Base-by-base conservation (phyloP, 1,140 invertebrate genomes). In the Rhyacophila brunnea region DNA sequence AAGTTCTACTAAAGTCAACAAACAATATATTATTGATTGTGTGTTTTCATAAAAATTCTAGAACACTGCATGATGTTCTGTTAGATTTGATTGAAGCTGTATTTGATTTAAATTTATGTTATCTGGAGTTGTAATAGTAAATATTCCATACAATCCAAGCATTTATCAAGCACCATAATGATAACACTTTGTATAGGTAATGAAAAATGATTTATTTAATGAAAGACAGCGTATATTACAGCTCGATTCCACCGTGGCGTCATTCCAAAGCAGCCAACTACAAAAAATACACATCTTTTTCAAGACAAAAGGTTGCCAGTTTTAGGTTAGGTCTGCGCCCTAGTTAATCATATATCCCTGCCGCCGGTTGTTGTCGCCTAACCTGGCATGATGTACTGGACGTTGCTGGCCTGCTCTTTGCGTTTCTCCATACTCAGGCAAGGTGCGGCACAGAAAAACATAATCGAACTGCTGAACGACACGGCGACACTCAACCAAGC, bases 311-410 rank as follows among this genome's bases (percentile, higher is more conserved):
- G 11, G 38, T 40, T 40, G 38, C 4, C 38, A 40, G 38, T 40
- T 13, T 40, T 3, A n/a, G 15, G 15, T 13, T n/a, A 40, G 11
- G 38, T 40, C 11, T 13, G 7, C 19, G 20, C 2, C 10, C n/a
- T 14, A 20, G 43, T 6, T 50, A 42, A 38, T 28, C 49, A 11
- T 18, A 5, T 28, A 28, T 28, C 23, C 23, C 23, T 28, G 23
- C 23, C 9, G 23, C 23, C 23, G n/a, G n/a, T n/a, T 28, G 3
- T 28, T 28, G 42, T 36, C 52, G 47, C 64, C 81, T 78, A 73
- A 89, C 88, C 88, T 89, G 87, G 90, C 89, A 92, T 91, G 69
- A 92, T 88, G 81, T 92, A 92, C 74, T 92, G 90, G 74, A 91
- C 85, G 74, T 91, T 91, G 75, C 85, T 86, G 66, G 87, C 83